Conservation (phyloP, 2,888 invertebrate species). For the Heteromyza rotundicornis region DNA sequence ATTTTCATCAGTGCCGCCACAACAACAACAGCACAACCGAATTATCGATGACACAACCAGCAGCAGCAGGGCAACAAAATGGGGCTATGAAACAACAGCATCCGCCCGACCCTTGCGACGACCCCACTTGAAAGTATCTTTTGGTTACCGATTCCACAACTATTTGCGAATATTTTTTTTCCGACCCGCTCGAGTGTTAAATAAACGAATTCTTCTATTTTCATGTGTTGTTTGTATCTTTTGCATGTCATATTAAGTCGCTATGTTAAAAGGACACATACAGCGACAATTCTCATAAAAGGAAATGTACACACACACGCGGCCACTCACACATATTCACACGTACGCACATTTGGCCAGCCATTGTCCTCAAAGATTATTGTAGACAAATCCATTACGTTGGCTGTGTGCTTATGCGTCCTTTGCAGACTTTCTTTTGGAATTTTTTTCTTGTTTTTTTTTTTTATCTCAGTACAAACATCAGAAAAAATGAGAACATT, state of each 20-base stretch:
- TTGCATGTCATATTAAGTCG: conserved; percentile 7
- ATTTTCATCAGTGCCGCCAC: conserved; percentile 16
- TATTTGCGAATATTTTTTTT: neutral
- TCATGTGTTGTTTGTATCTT: neutral
- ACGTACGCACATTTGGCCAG: neutral
- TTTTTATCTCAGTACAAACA: neutral
- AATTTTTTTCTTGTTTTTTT: neutral
- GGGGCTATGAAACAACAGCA: conserved; percentile 12
- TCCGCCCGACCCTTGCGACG: neutral
- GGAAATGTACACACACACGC: neutral
- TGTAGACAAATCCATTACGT: neutral
- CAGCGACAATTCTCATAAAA: neutral
- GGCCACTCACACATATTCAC: neutral
- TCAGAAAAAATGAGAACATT: neutral
- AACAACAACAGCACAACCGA: neutral
- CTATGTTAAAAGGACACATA: conserved; percentile 6
- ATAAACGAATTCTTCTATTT: neutral
- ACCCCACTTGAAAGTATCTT: too few relatives aligned
- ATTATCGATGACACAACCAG: neutral
- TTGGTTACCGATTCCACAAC: too few relatives aligned
- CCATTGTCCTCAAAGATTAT: neutral
- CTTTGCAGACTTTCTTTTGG: neutral
- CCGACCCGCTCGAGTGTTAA: neutral
- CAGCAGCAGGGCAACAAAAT: too few relatives aligned
- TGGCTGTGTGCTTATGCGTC: neutral